These are phyloP conservation scores for Perca fluviatilis DNA, from an alignment of 2,113 vertebrate genomes.

Conservation along the genomic window DNA sequence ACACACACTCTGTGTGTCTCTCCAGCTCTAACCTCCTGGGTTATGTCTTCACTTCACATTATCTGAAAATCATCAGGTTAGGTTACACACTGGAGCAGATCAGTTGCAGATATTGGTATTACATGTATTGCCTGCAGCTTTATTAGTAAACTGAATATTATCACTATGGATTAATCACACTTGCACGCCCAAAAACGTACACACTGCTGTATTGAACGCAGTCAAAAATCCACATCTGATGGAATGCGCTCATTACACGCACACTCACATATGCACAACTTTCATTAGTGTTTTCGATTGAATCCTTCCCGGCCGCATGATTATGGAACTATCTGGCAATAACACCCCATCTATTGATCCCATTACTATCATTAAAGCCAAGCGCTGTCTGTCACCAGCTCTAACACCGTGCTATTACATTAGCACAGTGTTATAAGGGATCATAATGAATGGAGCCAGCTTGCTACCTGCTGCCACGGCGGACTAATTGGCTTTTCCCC, in stretches of 20 bases:
- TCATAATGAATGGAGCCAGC: conserved; percentile 69
- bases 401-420: conserved; percentile 54
- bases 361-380: conserved; percentile 66
- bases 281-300: conserved; percentile 56
- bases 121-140: conserved; percentile 68
- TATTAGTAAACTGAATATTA: conserved; percentile 70
- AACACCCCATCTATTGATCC: conserved; percentile 64
- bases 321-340: conserved; percentile 49
- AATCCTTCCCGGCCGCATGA: conserved; percentile 25
- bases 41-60: conserved; percentile 61
- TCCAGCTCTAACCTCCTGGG: conserved; percentile 47
- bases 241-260: conserved; percentile 4
- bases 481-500: conserved; percentile 77
- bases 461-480: conserved; percentile 67
- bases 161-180: conserved; percentile 52
- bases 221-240: background rate
- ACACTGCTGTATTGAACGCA: background rate
- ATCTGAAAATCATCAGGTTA: conserved; percentile 72
- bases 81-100: conserved; percentile 55
- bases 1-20: background rate
- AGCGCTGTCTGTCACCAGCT: conserved; percentile 55
- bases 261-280: background rate
- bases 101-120: conserved; percentile 73
- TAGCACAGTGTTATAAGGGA: conserved; percentile 62
- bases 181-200: conserved; percentile 4